phyloP scores from a whole-genome alignment of 2,888 invertebrate genomes.

The Mesorhabditis sp. region DNA sequence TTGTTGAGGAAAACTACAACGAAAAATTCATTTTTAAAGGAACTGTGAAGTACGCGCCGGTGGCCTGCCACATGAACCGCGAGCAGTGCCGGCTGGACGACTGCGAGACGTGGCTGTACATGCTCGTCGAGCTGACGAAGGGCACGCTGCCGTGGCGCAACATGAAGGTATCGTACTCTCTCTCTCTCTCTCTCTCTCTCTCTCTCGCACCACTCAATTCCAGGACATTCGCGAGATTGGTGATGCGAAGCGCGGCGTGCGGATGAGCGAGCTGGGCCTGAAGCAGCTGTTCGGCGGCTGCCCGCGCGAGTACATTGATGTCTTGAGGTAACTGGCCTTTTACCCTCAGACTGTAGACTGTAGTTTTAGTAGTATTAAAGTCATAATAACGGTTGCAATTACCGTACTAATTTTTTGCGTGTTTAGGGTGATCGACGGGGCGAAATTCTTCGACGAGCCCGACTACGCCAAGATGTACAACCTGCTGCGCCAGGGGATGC shows the following conservation, averaged over 20 bases:
- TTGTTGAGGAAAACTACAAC: background rate
- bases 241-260: constrained; percentile 31
- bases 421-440: constrained; percentile 29
- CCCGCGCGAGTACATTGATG: constrained; percentile 42
- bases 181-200: no score
- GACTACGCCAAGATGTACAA: constrained; percentile 41
- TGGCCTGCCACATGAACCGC: constrained; percentile 40
- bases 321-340: constrained; percentile 21
- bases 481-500: constrained; percentile 32
- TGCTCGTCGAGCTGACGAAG: constrained; percentile 43
- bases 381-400: background rate
- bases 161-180: constrained; percentile 18
- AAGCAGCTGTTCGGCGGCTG: constrained; percentile 47
- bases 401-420: background rate
- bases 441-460: constrained; percentile 46
- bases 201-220: background rate
- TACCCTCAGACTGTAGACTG: no score
- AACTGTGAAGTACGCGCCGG: constrained; percentile 46
- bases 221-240: constrained; percentile 43
- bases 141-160: constrained; percentile 49
- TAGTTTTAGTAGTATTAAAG: background rate
- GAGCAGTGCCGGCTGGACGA: constrained; percentile 46
- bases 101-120: constrained; percentile 46
- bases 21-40: constrained; percentile 12
- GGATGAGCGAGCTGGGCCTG: constrained; percentile 25